Evolutionary conservation across 2,888 invertebrate genomes (phyloP).

Genomic region (Mycalesis mineus): DNA sequence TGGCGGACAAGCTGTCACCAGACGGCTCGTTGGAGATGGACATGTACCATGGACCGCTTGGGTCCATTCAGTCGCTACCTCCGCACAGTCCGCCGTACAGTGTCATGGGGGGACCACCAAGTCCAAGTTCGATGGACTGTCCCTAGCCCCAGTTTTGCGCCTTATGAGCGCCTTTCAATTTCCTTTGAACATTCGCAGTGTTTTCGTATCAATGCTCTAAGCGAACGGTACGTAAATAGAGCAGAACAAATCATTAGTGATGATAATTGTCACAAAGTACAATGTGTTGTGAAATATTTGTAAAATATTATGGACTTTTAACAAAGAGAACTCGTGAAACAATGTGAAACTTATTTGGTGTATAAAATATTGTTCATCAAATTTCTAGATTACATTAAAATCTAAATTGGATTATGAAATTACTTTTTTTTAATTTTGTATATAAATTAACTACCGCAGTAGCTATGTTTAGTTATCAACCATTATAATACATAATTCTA

Average conservation of each 20-base stretch:
- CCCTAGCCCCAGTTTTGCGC: constrained; percentile 79
- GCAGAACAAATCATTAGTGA: constrained; percentile 28
- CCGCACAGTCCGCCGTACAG: constrained; percentile 85
- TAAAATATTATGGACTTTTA: constrained; percentile 10
- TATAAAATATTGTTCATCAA: constrained; percentile 12
- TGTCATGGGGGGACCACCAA: constrained; percentile 81
- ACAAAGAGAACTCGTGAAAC: not conserved
- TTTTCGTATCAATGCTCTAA: constrained; percentile 24
- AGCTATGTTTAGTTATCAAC: too few relatives aligned
- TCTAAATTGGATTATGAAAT: constrained; percentile 5
- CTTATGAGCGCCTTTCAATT: constrained; percentile 55
- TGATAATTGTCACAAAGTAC: constrained; percentile 16
- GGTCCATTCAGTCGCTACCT: constrained; percentile 81
- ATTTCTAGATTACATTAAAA: constrained; percentile 12
- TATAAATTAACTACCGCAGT: too few relatives aligned
- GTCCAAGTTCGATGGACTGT: constrained; percentile 86
- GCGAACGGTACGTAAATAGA: constrained; percentile 27
- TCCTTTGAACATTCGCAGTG: constrained; percentile 36
- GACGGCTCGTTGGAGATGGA: constrained; percentile 81
- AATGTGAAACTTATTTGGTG: constrained; percentile 9
- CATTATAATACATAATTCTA: too few relatives aligned
- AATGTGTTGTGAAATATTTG: constrained; percentile 26
- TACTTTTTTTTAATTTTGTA: too few relatives aligned
- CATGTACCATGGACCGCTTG: constrained; percentile 81
- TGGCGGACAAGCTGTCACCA: constrained; percentile 84